phyloP scores from a whole-genome alignment of 2,113 vertebrate species.

The Formicarius rufipectus region DNA sequence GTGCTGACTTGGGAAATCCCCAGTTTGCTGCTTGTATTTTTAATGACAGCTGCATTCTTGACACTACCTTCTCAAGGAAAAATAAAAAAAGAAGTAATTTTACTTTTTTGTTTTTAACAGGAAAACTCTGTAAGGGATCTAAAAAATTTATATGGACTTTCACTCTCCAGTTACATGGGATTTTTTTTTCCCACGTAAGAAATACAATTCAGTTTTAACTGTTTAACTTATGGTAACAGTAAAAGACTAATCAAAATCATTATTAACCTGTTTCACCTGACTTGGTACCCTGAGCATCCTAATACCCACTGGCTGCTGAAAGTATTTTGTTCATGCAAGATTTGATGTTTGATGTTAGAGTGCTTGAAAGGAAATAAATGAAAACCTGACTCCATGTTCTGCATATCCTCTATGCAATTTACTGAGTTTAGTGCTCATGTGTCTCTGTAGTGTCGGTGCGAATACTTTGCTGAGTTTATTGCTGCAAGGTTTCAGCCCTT shows the following conservation, averaged over 20 bases:
- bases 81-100: background rate
- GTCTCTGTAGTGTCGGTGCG: background rate
- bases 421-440: background rate
- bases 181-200: background rate
- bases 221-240: background rate
- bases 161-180: background rate
- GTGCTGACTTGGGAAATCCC: background rate
- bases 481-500: background rate
- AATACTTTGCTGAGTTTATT: background rate
- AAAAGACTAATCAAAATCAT: background rate
- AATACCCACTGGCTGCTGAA: background rate
- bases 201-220: background rate
- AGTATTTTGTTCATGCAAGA: background rate
- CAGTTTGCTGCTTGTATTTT: background rate
- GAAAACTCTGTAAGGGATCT: background rate
- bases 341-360: background rate
- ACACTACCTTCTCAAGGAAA: background rate
- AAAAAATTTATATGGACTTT: background rate
- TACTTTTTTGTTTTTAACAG: background rate
- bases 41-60: background rate
- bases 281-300: background rate
- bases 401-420: background rate
- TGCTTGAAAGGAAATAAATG: background rate
- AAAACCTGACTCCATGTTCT: fast-evolving
- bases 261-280: background rate